Base-by-base conservation (phyloP, 2,888 invertebrate genomes). In the Amiota minor region DNA sequence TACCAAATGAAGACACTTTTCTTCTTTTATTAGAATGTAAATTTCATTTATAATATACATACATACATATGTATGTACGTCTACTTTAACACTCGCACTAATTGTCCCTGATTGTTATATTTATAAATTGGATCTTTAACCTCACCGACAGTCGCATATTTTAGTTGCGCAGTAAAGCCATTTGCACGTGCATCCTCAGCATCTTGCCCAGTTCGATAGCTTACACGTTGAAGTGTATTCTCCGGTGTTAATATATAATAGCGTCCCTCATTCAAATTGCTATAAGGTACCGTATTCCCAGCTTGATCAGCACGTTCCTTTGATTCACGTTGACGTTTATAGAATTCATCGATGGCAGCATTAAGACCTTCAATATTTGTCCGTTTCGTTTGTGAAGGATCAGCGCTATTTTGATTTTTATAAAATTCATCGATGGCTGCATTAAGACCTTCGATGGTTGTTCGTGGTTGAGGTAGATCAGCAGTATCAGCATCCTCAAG, bases 171-270 rank as follows among this genome's bases (percentile, higher is more conserved):
- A 1, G 89, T 88, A 62, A 90, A 90, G 1, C 85, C 89, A 72
- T 88, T 87, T 8, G 76, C 82, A 23, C 79, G 78, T 0, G 79
- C 78, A 16, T 89, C 88, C 9, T 87, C 83, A 4, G 82, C 81
- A 47, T 79, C 83, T 75, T 89, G 89, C 14, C 80, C 78, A 0
- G 90, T 89, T 65, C 85, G 86, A 73, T 87, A 90, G 16, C 80
- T 74, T 10, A 90, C 89, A 46, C 88, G 85, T 72, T 90, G 90
- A 12, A 90, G 76, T 2, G 85, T 87, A 50, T 89, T 89, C 71
- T 90, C 89, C 0, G 88, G 86, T 1, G 88, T 86, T 3, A 90
- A 78, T 9, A 90, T 82, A 74, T 89, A 90, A 74, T 90, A 90
- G 70, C 89, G 89, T 0, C 90, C 90, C 45, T 86, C 75, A 23